phyloP scores from a whole-genome alignment of 1,140 invertebrate species.

The Heliconius melpomene region DNA sequence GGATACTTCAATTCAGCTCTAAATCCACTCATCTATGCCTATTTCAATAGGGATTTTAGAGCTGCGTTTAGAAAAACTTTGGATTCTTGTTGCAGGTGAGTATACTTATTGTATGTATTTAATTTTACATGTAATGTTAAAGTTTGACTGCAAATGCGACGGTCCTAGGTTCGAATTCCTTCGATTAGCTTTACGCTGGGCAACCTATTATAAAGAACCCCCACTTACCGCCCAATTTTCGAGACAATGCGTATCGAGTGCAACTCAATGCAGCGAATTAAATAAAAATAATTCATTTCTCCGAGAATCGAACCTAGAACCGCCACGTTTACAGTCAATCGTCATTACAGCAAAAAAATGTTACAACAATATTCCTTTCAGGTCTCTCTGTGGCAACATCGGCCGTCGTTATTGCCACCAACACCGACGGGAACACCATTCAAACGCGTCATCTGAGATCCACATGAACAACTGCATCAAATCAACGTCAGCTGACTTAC shows the following conservation, averaged over 20 bases:
- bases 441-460: constrained; percentile 71
- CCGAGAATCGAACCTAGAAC: too few species aligned
- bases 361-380: constrained; percentile 27
- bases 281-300: too few species aligned
- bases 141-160: too few species aligned
- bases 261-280: too few species aligned
- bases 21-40: constrained; percentile 97
- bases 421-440: constrained; percentile 62
- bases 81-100: constrained; percentile 71
- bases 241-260: too few species aligned
- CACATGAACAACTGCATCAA: constrained; percentile 76
- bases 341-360: not conserved
- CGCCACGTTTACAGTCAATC: too few species aligned
- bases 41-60: constrained; percentile 97
- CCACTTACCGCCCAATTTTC: too few species aligned
- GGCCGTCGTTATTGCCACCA: constrained; percentile 60
- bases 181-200: too few species aligned
- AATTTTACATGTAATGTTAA: not conserved
- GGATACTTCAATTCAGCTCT: constrained; percentile 98
- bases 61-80: constrained; percentile 96
- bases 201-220: too few species aligned
- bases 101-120: not conserved
- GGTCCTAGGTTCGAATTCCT: too few species aligned
- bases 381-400: constrained; percentile 62
- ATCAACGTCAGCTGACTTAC: constrained; percentile 68